Evolutionary conservation across 64 coral and sea anemone genomes (phyloP), one percentile per base, ranked within the genome.

Genomic region (Montipora cactus): DNA sequence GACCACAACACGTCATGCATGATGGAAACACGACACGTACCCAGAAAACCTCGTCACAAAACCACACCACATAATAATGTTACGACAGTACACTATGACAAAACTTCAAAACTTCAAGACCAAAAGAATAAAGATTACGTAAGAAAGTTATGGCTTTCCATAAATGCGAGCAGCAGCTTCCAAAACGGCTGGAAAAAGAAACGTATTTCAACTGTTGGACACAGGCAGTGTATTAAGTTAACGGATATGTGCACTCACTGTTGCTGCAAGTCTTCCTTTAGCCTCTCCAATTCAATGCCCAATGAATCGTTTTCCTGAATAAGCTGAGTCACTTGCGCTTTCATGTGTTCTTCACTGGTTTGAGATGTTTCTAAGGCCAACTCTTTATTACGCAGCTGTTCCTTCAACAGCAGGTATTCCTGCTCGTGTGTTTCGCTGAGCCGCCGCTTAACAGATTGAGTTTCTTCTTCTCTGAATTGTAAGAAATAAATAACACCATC

Each of bases 311-410:
- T 93, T 79, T 88, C 83, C 59, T 71, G 45, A 13, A 93, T 93
- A 2, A 93, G 59, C 37, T 93, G 92, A 72, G 83, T 88, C 44
- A 93, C 92, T 88, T 93, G 92, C 19, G 14, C 45, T 52, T 81
- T 72, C 37, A 93, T 4, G 16, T 64, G 67, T 15, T 88, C 83
- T 49, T 80, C 61, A n/a, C 46, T 79, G 8, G 2, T 50, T 5
- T 86, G 62, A 71, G 82, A 59, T 71, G 18, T 12, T 21, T 44
- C 15, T 3, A 86, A 44, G 19, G 66, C 82, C 47, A 19, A 10
- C 0, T 20, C n/a, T 49, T 51, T 86, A 14, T 14, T 49, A 4
- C 16, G 5, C 18, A 72, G 49, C n/a, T 72, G 46, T n/a, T 86
- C 82, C 18, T 86, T 86, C 11, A 86, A 86, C 16, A 20, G 7